Evolutionary conservation across 2,888 invertebrate genomes (phyloP).

Genomic region (Cecidostiba fungosa): DNA sequence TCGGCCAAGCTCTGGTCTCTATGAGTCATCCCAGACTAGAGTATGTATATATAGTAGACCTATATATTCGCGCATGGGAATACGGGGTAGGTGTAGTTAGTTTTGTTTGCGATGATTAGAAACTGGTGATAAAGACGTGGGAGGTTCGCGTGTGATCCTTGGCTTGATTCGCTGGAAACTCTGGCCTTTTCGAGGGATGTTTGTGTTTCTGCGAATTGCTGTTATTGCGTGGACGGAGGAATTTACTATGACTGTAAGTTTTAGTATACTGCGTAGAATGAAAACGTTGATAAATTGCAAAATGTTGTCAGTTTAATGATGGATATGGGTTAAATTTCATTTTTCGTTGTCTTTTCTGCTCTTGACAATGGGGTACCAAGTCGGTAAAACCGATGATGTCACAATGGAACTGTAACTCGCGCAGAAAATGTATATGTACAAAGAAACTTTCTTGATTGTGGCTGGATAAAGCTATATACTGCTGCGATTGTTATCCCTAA

Average conservation of each 20-base stretch:
- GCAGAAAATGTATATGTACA: background rate
- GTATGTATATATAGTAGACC: background rate
- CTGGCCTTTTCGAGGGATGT: too few species aligned
- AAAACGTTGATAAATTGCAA: too few species aligned
- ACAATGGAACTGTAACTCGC: background rate
- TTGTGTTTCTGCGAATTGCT: too few species aligned
- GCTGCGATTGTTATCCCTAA: background rate
- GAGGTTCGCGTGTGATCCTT: background rate
- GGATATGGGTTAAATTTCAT: background rate
- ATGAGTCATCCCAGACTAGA: background rate
- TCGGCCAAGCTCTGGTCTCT: background rate
- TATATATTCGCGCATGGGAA: background rate
- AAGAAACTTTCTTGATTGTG: background rate
- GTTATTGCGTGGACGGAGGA: too few species aligned
- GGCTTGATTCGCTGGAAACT: background rate
- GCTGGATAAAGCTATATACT: background rate
- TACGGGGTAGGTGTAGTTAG: background rate
- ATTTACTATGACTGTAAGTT: too few species aligned
- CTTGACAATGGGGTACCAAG: background rate
- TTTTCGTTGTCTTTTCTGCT: background rate
- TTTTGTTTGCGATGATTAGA: background rate
- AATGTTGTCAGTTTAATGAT: too few species aligned
- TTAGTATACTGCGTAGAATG: too few species aligned
- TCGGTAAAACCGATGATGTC: slow-evolving; percentile 3
- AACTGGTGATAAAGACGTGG: background rate